Conservation (phyloP, 2,113 vertebrate genomes). For the Gadus chalcogrammus region DNA sequence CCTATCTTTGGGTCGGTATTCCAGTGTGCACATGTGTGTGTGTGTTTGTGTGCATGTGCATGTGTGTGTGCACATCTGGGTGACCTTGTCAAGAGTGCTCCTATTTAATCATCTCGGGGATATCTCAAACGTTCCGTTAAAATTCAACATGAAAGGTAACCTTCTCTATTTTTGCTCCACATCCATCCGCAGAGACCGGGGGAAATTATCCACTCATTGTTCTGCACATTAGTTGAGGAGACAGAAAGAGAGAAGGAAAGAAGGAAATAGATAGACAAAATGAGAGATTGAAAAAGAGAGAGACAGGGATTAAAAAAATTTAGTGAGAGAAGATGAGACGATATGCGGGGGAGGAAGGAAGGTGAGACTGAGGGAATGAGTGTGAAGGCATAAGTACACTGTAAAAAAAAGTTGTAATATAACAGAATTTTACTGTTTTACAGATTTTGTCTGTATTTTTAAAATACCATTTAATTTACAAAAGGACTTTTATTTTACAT, state of each 20-base stretch:
- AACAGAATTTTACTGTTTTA: too few species aligned
- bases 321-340: not conserved
- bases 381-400: too few species aligned
- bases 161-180: slow-evolving; percentile 62
- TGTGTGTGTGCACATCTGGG: slow-evolving; percentile 36
- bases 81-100: slow-evolving; percentile 59
- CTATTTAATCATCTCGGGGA: slow-evolving; percentile 68
- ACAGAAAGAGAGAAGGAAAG: slow-evolving; percentile 20
- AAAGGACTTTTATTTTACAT: too few species aligned
- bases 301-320: slow-evolving; percentile 37
- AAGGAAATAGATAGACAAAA: too few species aligned
- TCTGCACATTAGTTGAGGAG: slow-evolving; percentile 33
- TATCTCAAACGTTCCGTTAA: slow-evolving; percentile 66
- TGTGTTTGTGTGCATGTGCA: slow-evolving; percentile 10
- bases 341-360: too few species aligned
- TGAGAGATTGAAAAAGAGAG: slow-evolving; percentile 12
- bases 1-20: slow-evolving; percentile 5
- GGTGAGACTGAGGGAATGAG: too few species aligned
- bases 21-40: slow-evolving; percentile 10
- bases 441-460: too few species aligned
- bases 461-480: too few species aligned
- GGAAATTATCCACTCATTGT: slow-evolving; percentile 56
- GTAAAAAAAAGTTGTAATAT: too few species aligned
- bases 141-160: slow-evolving; percentile 69
- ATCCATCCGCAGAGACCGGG: slow-evolving; percentile 50